Conservation (phyloP, 1,140 invertebrate genomes). For the Neodiprion fabricii region DNA sequence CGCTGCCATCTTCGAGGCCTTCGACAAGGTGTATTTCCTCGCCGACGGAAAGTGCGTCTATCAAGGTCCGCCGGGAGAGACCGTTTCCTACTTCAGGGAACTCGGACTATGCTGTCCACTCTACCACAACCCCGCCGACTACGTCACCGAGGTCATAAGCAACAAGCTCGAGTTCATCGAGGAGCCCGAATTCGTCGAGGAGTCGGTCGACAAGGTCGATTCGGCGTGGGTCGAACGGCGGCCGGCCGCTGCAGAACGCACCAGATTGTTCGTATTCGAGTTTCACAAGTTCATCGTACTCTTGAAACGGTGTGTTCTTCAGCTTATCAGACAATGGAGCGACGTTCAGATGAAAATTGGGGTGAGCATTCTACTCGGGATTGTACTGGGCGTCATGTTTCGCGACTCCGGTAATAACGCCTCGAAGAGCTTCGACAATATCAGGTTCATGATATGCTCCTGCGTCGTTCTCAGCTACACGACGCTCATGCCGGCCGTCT, state of each 20-base stretch:
- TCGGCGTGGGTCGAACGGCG: conserved; percentile 23
- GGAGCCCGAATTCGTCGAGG: conserved; percentile 44
- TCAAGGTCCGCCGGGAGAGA: conserved; percentile 71
- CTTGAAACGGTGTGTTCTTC: conserved; percentile 65
- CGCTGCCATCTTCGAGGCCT: conserved; percentile 81
- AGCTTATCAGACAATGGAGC: conserved; percentile 78
- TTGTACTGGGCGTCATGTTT: conserved; percentile 72
- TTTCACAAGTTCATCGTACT: conserved; percentile 66
- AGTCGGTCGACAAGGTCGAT: conserved; percentile 50
- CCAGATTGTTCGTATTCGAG: conserved; percentile 64
- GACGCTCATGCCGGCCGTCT: conserved; percentile 77
- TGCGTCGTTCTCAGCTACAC: conserved; percentile 74
- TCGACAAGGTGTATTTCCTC: conserved; percentile 76
- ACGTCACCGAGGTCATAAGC: conserved; percentile 32
- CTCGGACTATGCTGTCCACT: conserved; percentile 75
- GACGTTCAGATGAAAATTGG: conserved; percentile 71
- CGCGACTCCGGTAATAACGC: conserved; percentile 70
- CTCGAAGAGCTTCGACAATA: conserved; percentile 73
- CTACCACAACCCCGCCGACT: conserved; percentile 87
- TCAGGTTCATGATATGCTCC: conserved; percentile 70
- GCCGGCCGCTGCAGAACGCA: conserved; percentile 30
- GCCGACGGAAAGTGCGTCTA: conserved; percentile 76
- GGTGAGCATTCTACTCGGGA: conserved; percentile 70
- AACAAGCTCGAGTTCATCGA: not conserved
- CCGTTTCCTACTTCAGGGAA: conserved; percentile 73